These are phyloP conservation scores for Caradrina clavipalpis DNA, from an alignment of 2,888 invertebrate genomes.

Conservation along the genomic window DNA sequence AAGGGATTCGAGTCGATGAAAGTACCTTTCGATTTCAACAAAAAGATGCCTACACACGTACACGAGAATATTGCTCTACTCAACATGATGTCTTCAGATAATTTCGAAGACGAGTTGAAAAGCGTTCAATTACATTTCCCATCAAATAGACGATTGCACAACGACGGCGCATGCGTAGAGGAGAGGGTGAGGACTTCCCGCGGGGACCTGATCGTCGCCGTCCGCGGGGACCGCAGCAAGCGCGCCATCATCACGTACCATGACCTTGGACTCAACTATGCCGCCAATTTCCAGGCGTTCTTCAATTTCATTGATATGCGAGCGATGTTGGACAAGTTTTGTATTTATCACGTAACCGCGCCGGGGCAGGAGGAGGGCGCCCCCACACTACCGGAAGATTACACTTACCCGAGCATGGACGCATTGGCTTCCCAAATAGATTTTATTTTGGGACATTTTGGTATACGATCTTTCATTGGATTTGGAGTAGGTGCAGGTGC, in stretches of 20 bases:
- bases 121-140: conserved; percentile 97
- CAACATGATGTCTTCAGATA: conserved; percentile 93
- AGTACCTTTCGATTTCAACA: conserved; percentile 66
- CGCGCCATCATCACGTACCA: conserved; percentile 99
- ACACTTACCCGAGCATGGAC: conserved; percentile 98
- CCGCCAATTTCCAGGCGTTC: conserved; percentile 98
- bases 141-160: conserved; percentile 92
- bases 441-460: conserved; percentile 97
- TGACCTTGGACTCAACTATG: conserved; percentile 99
- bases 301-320: conserved; percentile 98
- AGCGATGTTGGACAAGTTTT: conserved; percentile 97
- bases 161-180: conserved; percentile 90
- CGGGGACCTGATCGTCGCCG: conserved; percentile 97
- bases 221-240: conserved; percentile 97
- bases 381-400: conserved; percentile 96
- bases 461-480: conserved; percentile 97
- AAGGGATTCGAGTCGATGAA: conserved; percentile 61
- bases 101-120: conserved; percentile 97
- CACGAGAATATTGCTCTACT: conserved; percentile 91
- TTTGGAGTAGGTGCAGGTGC: conserved; percentile 99
- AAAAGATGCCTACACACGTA: conserved; percentile 84
- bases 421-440: conserved; percentile 97
- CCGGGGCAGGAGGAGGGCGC: conserved; percentile 99
- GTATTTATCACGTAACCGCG: conserved; percentile 99
- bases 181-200: conserved; percentile 97